These are phyloP conservation scores for Lytechinus variegatus DNA, from an alignment of 35 echinoderm and acorn worm species.

Conservation along the genomic window DNA sequence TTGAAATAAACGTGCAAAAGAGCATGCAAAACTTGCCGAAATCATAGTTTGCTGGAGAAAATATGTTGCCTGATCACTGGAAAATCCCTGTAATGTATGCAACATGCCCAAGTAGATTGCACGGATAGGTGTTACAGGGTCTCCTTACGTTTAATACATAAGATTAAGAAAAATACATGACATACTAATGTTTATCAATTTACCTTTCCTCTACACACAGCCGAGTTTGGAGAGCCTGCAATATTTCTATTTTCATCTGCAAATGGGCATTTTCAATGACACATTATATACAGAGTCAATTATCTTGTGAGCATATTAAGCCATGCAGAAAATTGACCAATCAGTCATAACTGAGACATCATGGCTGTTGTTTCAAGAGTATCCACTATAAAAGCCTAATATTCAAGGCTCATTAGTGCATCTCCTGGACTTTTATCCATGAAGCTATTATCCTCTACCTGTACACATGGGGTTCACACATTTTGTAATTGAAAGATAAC, in stretches of 20 bases:
- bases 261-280: not conserved
- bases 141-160: no score
- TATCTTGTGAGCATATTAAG: not conserved
- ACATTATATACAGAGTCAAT: not conserved
- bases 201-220: not conserved
- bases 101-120: no score
- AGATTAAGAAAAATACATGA: no score
- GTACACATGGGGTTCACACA: not conserved
- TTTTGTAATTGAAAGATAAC: not conserved
- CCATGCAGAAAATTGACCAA: slow-evolving; percentile 17
- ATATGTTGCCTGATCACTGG: no score
- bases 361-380: not conserved
- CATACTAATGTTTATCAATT: not conserved
- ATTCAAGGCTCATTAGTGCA: not conserved
- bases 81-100: no score
- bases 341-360: not conserved
- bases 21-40: no score
- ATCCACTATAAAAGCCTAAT: not conserved
- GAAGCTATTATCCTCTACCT: not conserved
- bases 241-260: not conserved
- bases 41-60: no score
- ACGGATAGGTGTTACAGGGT: no score
- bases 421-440: not conserved
- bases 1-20: no score
- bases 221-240: not conserved